Percentiles rank a stretch among this genome's conserved stretches.
These are phyloP conservation scores for Tinamus major DNA, from an alignment of 2,797 vertebrate genomes.

Conservation along the genomic window DNA sequence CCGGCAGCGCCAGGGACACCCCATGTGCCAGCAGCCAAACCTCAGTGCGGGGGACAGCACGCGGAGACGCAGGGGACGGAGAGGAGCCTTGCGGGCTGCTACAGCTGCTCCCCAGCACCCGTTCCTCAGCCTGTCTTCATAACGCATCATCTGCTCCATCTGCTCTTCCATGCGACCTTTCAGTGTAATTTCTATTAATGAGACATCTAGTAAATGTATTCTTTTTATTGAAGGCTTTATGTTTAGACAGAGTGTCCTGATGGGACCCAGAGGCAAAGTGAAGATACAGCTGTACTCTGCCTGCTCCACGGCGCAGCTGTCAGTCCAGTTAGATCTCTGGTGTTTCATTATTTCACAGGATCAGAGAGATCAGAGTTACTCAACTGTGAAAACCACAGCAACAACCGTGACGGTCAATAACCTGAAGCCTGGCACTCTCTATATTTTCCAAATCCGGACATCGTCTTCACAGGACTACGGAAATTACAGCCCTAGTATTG, in stretches of 20 bases:
- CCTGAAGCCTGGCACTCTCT: constrained; percentile 93
- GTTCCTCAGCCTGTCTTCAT: background rate
- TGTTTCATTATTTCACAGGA: constrained; percentile 81
- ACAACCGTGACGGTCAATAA: constrained; percentile 91
- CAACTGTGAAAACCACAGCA: constrained; percentile 90
- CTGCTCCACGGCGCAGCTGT: background rate
- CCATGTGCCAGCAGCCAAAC: background rate
- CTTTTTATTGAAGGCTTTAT: background rate
- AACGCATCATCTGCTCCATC: background rate
- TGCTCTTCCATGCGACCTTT: background rate
- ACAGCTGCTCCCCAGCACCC: background rate
- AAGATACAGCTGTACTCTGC: background rate
- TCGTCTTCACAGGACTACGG: constrained; percentile 85
- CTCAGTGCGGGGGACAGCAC: background rate
- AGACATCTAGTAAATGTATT: background rate
- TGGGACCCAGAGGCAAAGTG: background rate
- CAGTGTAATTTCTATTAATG: background rate
- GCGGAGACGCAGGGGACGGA: background rate
- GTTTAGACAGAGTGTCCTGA: background rate
- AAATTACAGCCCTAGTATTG: constrained; percentile 88
- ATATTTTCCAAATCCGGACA: constrained; percentile 91
- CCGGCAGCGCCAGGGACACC: rapidly evolving
- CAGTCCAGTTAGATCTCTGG: background rate
- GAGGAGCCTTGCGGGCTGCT: rapidly evolving
- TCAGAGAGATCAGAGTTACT: constrained; percentile 94